These are phyloP conservation scores for Cercopithecus mitis DNA, from an alignment of 2,797 vertebrate genomes.

Conservation along the genomic window DNA sequence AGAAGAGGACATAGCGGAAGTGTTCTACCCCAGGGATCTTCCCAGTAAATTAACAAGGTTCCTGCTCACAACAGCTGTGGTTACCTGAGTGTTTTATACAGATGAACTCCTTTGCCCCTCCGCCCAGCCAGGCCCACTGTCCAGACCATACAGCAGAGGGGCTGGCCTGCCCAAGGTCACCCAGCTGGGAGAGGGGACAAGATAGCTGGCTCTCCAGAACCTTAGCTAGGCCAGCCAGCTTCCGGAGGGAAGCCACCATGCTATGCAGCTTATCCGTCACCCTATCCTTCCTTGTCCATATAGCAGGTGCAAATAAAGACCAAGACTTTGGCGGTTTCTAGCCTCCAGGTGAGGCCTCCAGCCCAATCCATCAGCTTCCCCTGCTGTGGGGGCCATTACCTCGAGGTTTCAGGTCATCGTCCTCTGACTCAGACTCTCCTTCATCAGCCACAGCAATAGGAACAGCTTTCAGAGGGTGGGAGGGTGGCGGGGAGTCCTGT, in stretches of 20 bases:
- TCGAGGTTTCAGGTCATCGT: slow-evolving; percentile 97
- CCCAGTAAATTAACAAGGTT: accelerated
- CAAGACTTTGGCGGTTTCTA: neutral
- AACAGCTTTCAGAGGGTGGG: slow-evolving; percentile 92
- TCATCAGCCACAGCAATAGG: slow-evolving; percentile 97
- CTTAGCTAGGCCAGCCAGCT: neutral
- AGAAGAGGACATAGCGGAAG: neutral
- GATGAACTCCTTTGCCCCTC: accelerated
- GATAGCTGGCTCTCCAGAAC: neutral
- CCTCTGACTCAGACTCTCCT: slow-evolving; percentile 96
- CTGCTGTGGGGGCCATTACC: slow-evolving; percentile 82
- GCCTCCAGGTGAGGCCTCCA: neutral
- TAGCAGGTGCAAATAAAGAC: accelerated
- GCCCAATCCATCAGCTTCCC: neutral
- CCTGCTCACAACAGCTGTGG: accelerated
- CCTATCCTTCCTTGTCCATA: neutral
- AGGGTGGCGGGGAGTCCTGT: slow-evolving; percentile 87
- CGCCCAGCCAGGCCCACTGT: neutral
- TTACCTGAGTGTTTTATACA: accelerated
- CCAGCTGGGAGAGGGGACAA: accelerated
- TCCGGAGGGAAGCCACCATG: neutral
- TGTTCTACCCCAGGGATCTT: neutral
- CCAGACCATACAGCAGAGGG: accelerated
- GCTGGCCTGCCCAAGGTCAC: neutral
- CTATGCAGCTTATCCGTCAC: accelerated